These are phyloP conservation scores for Empidonax alnorum DNA, from an alignment of 2,113 vertebrate species.

Conservation along the genomic window DNA sequence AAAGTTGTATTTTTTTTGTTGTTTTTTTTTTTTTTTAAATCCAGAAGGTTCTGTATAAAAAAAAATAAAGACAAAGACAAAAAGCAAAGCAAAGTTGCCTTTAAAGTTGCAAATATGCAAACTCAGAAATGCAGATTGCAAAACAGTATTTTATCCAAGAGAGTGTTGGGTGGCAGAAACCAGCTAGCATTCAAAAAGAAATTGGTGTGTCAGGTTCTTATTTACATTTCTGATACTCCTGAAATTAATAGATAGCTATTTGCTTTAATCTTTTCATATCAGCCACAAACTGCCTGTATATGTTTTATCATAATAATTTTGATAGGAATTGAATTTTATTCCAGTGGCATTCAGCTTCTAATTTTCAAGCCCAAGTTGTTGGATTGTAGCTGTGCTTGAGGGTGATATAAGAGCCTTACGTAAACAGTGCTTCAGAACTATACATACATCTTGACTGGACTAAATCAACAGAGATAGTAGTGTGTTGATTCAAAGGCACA, in stretches of 20 bases:
- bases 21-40: constrained; percentile 22
- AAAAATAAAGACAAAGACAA: constrained; percentile 15
- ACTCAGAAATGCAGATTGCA: constrained; percentile 44
- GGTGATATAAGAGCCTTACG: constrained; percentile 45
- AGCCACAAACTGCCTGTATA: constrained; percentile 58
- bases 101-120: constrained; percentile 10
- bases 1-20: neutral
- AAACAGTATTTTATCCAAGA: constrained; percentile 28
- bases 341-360: constrained; percentile 38
- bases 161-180: constrained; percentile 22
- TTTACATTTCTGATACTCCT: constrained; percentile 75
- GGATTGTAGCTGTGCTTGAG: constrained; percentile 45
- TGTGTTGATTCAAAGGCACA: constrained; percentile 66
- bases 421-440: constrained; percentile 60
- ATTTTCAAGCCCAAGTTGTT: constrained; percentile 47
- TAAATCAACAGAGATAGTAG: constrained; percentile 63
- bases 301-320: constrained; percentile 48
- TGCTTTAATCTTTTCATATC: constrained; percentile 72
- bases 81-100: neutral
- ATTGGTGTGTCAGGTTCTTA: constrained; percentile 52
- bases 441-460: constrained; percentile 40
- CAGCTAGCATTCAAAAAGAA: constrained; percentile 13
- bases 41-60: constrained; percentile 34
- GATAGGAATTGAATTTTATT: constrained; percentile 43
- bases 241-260: constrained; percentile 74